These are phyloP conservation scores for Canis aureus DNA, from an alignment of 2,113 vertebrate genomes.

Conservation along the genomic window DNA sequence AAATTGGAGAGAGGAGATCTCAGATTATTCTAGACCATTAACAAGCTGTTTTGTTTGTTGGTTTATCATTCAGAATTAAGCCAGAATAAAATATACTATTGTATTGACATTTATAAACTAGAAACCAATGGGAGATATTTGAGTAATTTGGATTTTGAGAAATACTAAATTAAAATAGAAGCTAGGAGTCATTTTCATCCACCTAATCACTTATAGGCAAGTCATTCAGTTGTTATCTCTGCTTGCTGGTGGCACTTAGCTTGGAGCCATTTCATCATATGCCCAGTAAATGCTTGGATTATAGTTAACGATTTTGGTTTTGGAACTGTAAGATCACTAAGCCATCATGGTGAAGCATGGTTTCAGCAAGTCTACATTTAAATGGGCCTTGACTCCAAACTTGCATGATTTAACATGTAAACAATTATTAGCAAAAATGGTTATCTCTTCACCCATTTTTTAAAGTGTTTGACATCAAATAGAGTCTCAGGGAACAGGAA, in stretches of 20 bases:
- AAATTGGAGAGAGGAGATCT: not conserved
- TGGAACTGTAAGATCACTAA: not conserved
- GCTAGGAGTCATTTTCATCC: not conserved
- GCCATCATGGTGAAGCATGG: not conserved
- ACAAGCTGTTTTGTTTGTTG: not conserved
- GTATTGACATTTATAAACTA: not conserved
- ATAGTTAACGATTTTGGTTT: not conserved
- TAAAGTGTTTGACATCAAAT: not conserved
- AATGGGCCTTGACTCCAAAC: not conserved
- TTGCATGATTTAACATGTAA: not conserved
- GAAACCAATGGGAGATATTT: not conserved
- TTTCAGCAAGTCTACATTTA: not conserved
- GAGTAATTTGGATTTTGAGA: constrained; percentile 58
- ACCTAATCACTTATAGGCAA: not conserved
- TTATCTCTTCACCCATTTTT: not conserved
- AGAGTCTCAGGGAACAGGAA: not conserved
- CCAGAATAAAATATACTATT: not conserved
- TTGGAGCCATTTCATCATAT: not conserved
- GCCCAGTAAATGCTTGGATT: not conserved
- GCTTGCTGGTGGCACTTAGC: not conserved
- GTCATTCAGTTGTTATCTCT: not conserved
- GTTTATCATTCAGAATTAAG: constrained; percentile 36
- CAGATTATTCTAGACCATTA: not conserved
- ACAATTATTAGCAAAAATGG: not conserved
- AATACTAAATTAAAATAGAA: constrained; percentile 48